Conservation (phyloP, 2,113 vertebrate species). For the Azemiops feae region DNA sequence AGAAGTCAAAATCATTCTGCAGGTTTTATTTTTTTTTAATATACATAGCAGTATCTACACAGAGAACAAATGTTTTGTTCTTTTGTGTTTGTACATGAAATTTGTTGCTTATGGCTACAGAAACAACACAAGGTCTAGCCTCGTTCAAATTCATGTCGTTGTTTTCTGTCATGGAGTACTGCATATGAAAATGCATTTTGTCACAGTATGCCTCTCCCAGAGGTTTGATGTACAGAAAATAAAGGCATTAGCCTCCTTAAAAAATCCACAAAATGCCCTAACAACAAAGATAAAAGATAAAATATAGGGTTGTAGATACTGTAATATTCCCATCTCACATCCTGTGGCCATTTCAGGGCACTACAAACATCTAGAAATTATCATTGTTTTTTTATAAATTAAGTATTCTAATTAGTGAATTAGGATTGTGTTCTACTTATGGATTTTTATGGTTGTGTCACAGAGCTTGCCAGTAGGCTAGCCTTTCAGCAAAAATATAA, state of each 20-base stretch:
- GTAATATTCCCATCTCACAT: too few species aligned
- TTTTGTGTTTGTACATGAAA: too few species aligned
- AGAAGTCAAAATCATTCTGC: not conserved
- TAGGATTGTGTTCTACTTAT: not conserved
- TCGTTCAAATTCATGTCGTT: not conserved
- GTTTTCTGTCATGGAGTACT: not conserved
- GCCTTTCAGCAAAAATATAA: not conserved
- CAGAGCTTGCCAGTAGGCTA: not conserved
- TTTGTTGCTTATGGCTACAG: not conserved
- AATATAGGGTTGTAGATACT: not conserved
- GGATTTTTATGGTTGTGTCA: not conserved
- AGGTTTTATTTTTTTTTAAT: not conserved
- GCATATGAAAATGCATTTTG: not conserved
- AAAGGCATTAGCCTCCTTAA: too few species aligned
- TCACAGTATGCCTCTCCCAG: not conserved
- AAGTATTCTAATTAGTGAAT: not conserved
- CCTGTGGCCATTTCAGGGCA: not conserved
- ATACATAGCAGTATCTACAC: too few species aligned
- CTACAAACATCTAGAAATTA: not conserved
- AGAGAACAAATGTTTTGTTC: not conserved
- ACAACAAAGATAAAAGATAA: too few species aligned
- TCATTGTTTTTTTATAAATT: not conserved
- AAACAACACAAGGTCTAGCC: not conserved
- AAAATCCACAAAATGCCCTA: not conserved
- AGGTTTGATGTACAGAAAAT: not conserved